phyloP scores from a whole-genome alignment of 2,797 vertebrate species.

The Sarcoramphus papa region DNA sequence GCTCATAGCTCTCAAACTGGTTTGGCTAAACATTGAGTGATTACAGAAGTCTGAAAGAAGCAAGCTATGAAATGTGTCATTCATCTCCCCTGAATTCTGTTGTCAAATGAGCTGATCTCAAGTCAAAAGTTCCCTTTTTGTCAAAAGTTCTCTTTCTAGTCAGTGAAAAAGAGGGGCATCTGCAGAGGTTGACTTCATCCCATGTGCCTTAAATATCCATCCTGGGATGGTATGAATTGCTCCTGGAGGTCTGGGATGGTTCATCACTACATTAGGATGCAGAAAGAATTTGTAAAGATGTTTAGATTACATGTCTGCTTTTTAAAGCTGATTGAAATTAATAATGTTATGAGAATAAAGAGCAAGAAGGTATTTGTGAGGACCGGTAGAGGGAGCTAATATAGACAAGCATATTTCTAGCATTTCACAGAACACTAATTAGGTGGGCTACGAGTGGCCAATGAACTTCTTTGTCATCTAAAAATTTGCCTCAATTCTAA shows the following conservation, averaged over 20 bases:
- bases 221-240: neutral
- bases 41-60: neutral
- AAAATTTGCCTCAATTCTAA: neutral
- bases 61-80: neutral
- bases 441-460: rapidly evolving
- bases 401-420: neutral
- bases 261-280: neutral
- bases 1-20: neutral
- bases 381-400: neutral
- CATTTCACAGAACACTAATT: neutral
- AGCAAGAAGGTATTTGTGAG: neutral
- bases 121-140: neutral
- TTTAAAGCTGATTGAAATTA: neutral
- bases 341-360: neutral
- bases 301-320: neutral
- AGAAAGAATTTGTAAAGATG: neutral
- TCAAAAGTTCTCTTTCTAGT: neutral
- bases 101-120: neutral
- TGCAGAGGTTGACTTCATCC: neutral
- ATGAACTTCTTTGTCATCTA: neutral
- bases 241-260: neutral
- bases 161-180: neutral
- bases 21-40: neutral
- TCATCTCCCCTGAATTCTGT: neutral
- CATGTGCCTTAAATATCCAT: neutral